Conservation (phyloP, 2,113 vertebrate genomes). For the Megaleporinus macrocephalus region DNA sequence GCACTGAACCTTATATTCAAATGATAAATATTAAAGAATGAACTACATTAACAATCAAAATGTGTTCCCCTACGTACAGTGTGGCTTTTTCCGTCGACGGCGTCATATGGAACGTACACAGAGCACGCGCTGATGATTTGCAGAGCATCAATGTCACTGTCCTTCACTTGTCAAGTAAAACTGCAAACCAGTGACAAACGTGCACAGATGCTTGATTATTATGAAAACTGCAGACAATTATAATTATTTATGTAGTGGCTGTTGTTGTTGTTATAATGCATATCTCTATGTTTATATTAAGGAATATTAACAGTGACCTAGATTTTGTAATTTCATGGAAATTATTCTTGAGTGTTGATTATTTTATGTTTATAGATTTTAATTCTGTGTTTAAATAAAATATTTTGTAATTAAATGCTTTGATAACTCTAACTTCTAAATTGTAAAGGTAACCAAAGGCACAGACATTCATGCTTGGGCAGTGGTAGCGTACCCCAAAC, state of each 20-base stretch:
- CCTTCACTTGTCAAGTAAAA: background rate
- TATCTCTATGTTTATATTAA: background rate
- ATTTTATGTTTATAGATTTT: constrained; percentile 1
- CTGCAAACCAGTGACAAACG: background rate
- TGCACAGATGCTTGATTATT: background rate
- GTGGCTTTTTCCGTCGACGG: constrained; percentile 66
- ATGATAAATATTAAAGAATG: background rate
- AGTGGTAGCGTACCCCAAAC: too few relatives aligned
- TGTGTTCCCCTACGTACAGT: constrained; percentile 48
- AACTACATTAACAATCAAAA: background rate
- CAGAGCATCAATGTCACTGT: background rate
- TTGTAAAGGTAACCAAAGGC: too few relatives aligned
- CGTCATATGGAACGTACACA: constrained; percentile 33
- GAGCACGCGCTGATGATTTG: constrained; percentile 20
- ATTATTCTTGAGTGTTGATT: background rate
- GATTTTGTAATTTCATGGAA: background rate
- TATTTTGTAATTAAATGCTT: background rate
- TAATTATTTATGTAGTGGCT: background rate
- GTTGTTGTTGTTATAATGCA: too few relatives aligned
- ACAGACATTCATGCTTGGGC: too few relatives aligned
- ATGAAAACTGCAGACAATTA: background rate
- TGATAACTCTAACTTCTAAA: too few relatives aligned
- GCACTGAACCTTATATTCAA: background rate
- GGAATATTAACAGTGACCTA: too few relatives aligned
- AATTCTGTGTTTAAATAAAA: background rate